These are phyloP conservation scores for Brachionus rotundiformis DNA, from an alignment of 1,140 invertebrate genomes.

Conservation along the genomic window DNA sequence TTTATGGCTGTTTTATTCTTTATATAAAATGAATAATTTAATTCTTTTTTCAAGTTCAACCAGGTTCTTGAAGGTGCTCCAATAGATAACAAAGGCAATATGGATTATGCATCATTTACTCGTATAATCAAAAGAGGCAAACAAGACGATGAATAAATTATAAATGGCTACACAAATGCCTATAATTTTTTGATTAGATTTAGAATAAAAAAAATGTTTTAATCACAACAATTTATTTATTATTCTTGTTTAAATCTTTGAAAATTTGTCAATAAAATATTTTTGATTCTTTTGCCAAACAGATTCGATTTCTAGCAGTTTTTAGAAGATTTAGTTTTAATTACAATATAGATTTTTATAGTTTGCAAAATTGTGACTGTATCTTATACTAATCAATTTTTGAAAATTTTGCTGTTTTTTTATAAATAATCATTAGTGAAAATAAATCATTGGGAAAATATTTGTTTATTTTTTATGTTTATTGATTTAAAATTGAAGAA, in stretches of 20 bases:
- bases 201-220: background rate
- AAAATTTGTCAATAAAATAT: background rate
- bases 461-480: too few species aligned
- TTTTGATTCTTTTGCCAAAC: too few species aligned
- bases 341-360: too few species aligned
- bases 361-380: too few species aligned
- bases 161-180: background rate
- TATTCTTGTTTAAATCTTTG: background rate
- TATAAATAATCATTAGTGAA: too few species aligned
- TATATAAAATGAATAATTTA: too few species aligned
- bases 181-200: background rate
- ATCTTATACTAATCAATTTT: too few species aligned
- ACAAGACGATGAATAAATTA: slow-evolving; percentile 51
- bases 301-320: too few species aligned
- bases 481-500: too few species aligned
- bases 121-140: slow-evolving; percentile 52
- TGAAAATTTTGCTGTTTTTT: too few species aligned
- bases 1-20: background rate
- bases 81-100: slow-evolving; percentile 43
- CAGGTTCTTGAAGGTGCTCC: slow-evolving; percentile 48
- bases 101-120: slow-evolving; percentile 50
- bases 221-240: background rate
- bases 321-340: too few species aligned
- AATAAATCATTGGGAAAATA: too few species aligned
- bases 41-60: slow-evolving; percentile 47